phyloP scores from a whole-genome alignment of 2,888 invertebrate species.

The Uropetala carovei region DNA sequence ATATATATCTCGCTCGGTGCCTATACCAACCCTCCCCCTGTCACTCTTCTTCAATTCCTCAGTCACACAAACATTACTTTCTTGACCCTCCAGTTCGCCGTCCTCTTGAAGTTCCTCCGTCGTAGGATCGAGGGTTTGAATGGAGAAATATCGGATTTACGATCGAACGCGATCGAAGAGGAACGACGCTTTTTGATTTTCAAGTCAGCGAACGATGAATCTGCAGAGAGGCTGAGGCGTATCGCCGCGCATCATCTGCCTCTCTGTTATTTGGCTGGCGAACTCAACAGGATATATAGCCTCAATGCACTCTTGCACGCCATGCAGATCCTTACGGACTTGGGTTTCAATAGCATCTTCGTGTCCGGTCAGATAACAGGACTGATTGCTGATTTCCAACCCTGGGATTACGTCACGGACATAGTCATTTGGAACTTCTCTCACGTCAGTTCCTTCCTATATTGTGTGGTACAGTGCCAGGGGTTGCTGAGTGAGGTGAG shows the following conservation, averaged over 20 bases:
- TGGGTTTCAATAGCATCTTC: background rate
- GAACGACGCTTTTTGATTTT: background rate
- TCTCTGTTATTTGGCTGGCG: background rate
- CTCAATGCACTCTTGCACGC: background rate
- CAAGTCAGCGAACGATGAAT: background rate
- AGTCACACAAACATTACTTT: background rate
- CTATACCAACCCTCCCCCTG: background rate
- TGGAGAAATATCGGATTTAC: background rate
- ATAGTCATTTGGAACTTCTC: background rate
- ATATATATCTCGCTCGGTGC: background rate
- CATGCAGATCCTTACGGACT: background rate
- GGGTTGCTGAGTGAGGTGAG: background rate
- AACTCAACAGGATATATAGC: conserved; percentile 32
- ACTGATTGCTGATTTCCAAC: background rate
- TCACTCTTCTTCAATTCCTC: background rate
- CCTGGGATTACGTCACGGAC: background rate
- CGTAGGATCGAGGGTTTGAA: background rate
- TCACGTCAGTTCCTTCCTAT: background rate
- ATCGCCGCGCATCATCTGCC: background rate
- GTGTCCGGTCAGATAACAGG: background rate
- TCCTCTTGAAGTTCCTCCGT: background rate
- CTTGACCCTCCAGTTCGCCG: conserved; percentile 16
- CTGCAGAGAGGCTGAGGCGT: background rate
- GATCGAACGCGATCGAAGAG: background rate
- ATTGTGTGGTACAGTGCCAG: conserved; percentile 11